These are phyloP conservation scores for Lytechinus variegatus DNA, from an alignment of 35 echinoderm and acorn worm genomes.

Conservation along the genomic window DNA sequence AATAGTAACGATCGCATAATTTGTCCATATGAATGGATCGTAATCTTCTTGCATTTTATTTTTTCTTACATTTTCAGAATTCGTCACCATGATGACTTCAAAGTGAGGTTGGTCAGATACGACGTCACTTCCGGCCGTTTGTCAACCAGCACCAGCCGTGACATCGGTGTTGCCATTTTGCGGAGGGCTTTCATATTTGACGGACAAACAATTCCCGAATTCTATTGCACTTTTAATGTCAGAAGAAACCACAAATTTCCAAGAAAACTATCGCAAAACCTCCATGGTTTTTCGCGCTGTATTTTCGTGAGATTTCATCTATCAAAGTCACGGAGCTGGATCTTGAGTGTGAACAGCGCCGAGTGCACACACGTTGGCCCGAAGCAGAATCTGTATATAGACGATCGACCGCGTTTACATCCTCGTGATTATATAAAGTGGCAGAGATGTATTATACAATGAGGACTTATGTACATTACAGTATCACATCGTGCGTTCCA, in stretches of 20 bases:
- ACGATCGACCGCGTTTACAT: slow-evolving; percentile 26
- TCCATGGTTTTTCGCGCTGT: not conserved
- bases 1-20: no score
- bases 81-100: slow-evolving; percentile 60
- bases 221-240: not conserved
- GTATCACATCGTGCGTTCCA: not conserved
- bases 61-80: slow-evolving; percentile 36
- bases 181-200: not conserved
- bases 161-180: slow-evolving; percentile 10
- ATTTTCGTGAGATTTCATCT: not conserved
- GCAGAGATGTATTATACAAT: slow-evolving; percentile 33
- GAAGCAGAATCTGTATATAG: slow-evolving; percentile 24
- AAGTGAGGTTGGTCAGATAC: slow-evolving; percentile 10
- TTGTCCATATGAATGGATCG: no score
- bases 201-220: not conserved
- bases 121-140: slow-evolving; percentile 45
- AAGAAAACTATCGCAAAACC: not conserved
- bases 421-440: slow-evolving; percentile 29
- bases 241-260: slow-evolving; percentile 2
- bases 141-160: slow-evolving; percentile 15
- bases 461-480: not conserved
- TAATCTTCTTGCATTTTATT: no score
- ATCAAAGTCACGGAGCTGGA: not conserved
- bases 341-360: slow-evolving; percentile 22
- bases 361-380: not conserved